phyloP scores from a whole-genome alignment of 2,113 vertebrate genomes.

The Potamarius usumacintae region DNA sequence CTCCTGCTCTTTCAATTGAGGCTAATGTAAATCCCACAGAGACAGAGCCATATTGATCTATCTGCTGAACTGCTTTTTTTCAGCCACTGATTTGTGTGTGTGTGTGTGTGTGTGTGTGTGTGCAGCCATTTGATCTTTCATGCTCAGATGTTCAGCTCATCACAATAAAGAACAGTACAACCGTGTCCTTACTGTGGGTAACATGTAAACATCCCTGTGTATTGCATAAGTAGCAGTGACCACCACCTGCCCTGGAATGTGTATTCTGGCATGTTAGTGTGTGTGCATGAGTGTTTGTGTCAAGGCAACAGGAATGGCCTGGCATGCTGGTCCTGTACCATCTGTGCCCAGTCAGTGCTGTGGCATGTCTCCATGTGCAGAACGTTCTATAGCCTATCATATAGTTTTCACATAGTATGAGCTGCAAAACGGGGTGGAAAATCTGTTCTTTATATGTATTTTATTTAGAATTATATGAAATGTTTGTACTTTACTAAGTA shows the following conservation, averaged over 20 bases:
- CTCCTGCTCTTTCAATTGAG: constrained; percentile 25
- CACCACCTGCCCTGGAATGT: constrained; percentile 41
- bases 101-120: constrained; percentile 9
- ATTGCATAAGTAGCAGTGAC: constrained; percentile 24
- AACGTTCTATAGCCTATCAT: constrained; percentile 56
- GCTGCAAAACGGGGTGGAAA: neutral
- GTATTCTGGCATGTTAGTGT: constrained; percentile 23
- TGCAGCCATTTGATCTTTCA: constrained; percentile 48
- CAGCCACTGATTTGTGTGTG: constrained; percentile 45
- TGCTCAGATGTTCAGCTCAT: constrained; percentile 51
- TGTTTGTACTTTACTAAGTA: neutral
- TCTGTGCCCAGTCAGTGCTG: constrained; percentile 72
- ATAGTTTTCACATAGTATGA: constrained; percentile 14
- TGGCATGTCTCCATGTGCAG: constrained; percentile 61
- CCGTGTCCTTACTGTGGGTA: neutral
- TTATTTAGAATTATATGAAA: neutral
- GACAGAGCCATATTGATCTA: constrained; percentile 62
- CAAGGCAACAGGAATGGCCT: constrained; percentile 61
- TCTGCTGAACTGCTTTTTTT: constrained; percentile 59
- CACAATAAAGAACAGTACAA: constrained; percentile 15
- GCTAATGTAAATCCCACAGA: constrained; percentile 62
- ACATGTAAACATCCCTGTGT: neutral
- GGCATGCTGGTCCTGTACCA: constrained; percentile 73
- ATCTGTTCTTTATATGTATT: neutral
- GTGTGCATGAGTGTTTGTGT: constrained; percentile 44